phyloP scores from a whole-genome alignment of 2,888 invertebrate genomes.

The Chrysomela aeneicollis region DNA sequence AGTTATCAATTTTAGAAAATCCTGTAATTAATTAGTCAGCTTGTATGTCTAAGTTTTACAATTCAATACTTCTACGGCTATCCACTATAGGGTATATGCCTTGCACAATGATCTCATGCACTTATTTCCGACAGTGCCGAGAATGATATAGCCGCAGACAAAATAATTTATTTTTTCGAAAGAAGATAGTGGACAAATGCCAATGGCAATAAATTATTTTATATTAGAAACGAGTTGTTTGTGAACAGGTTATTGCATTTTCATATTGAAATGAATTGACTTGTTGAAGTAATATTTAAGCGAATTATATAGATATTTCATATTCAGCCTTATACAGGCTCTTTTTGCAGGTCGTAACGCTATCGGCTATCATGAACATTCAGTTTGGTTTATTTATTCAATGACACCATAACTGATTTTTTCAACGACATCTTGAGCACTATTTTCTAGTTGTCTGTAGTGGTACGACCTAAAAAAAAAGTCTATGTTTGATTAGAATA shows the following conservation, averaged over 20 bases:
- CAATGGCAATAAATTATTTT: constrained; percentile 7
- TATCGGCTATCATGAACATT: background rate
- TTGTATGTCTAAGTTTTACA: no score
- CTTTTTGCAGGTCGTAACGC: background rate
- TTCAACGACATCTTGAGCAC: background rate
- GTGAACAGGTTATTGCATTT: constrained; percentile 33
- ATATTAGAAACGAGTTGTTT: constrained; percentile 8
- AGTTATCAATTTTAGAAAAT: background rate
- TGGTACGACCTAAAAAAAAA: no score
- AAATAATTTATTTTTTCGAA: background rate
- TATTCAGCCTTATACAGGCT: constrained; percentile 7
- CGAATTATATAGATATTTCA: constrained; percentile 14
- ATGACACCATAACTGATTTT: no score
- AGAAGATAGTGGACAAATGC: constrained; percentile 13
- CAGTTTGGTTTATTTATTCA: constrained; percentile 8
- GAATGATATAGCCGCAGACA: no score
- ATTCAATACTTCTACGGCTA: no score
- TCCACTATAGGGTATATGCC: no score
- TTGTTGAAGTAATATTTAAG: background rate
- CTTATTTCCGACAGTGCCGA: no score
- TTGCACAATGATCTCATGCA: no score
- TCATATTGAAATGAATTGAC: constrained; percentile 43
- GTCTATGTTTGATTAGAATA: background rate
- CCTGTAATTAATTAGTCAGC: background rate
- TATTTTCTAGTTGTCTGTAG: background rate